A percentile compares a stretch with the other conserved stretches of the same genome.
These are phyloP conservation scores for Pipra filicauda DNA, from an alignment of 2,113 vertebrate species.

Conservation along the genomic window DNA sequence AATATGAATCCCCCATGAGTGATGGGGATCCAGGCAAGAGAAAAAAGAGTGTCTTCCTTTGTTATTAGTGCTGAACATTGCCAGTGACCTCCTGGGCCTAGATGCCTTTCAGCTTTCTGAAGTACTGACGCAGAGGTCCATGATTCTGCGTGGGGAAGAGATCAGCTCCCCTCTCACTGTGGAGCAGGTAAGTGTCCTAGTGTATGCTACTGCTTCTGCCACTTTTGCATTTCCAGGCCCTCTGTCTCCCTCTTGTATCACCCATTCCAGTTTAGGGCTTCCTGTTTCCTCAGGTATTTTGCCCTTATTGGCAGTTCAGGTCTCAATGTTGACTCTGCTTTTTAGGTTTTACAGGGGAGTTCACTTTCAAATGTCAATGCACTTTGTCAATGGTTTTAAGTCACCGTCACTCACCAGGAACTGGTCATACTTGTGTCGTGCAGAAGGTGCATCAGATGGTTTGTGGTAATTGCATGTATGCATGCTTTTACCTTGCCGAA, in stretches of 20 bases:
- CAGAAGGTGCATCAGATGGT: neutral
- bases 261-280: neutral
- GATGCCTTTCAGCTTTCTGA: conserved; percentile 89
- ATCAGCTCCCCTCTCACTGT: conserved; percentile 93
- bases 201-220: neutral
- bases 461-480: neutral
- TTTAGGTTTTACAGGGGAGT: neutral
- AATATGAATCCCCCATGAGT: neutral
- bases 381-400: neutral
- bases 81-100: conserved; percentile 88
- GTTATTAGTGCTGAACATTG: conserved; percentile 81
- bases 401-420: neutral
- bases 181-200: conserved; percentile 81
- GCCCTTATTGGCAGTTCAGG: neutral
- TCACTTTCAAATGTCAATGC: neutral
- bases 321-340: neutral
- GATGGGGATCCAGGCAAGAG: neutral
- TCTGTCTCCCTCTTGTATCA: neutral
- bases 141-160: conserved; percentile 91
- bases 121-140: conserved; percentile 90
- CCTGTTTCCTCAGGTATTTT: neutral
- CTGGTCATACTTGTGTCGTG: neutral
- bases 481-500: neutral
- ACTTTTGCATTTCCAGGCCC: neutral
- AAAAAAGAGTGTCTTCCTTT: neutral